Evolutionary conservation across 1,140 invertebrate genomes (phyloP).

Genomic region (Cydia splendana): DNA sequence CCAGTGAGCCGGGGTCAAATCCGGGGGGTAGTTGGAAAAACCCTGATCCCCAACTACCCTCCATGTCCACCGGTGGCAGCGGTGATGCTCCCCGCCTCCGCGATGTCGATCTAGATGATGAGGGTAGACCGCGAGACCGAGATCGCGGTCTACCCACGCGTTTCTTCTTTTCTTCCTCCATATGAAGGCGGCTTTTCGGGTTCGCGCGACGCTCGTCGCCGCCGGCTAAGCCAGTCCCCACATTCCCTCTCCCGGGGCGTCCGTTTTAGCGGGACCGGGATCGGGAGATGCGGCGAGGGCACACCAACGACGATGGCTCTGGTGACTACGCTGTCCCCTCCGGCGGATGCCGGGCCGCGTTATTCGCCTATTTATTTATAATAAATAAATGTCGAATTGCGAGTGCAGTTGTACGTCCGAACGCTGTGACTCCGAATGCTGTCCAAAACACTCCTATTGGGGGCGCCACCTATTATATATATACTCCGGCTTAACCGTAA

Average conservation of each 20-base stretch:
- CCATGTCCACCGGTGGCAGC: not conserved
- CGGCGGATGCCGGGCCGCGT: too few relatives aligned
- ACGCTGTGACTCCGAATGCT: too few relatives aligned
- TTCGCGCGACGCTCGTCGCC: not conserved
- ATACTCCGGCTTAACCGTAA: conserved; percentile 30
- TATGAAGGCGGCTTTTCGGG: not conserved
- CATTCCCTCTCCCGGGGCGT: not conserved
- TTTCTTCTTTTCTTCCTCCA: not conserved
- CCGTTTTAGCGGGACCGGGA: not conserved
- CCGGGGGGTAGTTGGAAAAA: not conserved
- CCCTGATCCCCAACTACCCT: not conserved
- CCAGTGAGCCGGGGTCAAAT: not conserved
- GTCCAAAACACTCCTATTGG: too few relatives aligned
- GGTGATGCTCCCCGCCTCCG: not conserved
- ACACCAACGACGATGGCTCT: too few relatives aligned
- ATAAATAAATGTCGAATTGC: too few relatives aligned
- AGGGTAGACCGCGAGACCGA: not conserved
- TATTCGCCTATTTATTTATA: too few relatives aligned
- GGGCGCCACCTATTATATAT: conserved; percentile 15
- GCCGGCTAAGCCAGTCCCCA: not conserved
- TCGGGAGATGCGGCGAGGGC: not conserved
- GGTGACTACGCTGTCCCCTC: too few relatives aligned
- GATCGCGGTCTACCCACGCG: not conserved
- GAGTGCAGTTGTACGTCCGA: too few relatives aligned
- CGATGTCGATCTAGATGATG: not conserved